These are phyloP conservation scores for Strigamia maritima DNA, from an alignment of 2,888 invertebrate genomes.

Conservation along the genomic window DNA sequence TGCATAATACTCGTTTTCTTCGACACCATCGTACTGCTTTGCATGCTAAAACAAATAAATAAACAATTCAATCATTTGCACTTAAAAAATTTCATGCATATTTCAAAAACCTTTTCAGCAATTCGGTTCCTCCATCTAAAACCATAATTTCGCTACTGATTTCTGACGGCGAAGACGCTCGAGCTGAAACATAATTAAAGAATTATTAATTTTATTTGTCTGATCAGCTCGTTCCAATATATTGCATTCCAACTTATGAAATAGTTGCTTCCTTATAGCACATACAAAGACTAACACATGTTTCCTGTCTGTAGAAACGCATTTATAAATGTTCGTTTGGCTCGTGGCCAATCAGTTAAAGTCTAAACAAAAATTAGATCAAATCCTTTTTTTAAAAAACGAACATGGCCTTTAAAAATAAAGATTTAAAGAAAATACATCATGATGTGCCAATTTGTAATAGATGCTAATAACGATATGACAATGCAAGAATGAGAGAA, in stretches of 20 bases:
- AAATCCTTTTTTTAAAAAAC: neutral
- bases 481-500: no score
- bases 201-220: neutral
- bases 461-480: no score
- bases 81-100: neutral
- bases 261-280: neutral
- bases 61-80: neutral
- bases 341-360: neutral
- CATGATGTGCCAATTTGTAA: no score
- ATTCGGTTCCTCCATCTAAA: neutral
- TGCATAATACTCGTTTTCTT: constrained; percentile 40
- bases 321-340: constrained; percentile 20
- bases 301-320: constrained; percentile 13
- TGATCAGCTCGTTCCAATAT: neutral
- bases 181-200: neutral
- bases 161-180: neutral
- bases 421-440: no score
- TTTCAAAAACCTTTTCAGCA: neutral
- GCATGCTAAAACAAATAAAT: neutral
- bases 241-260: neutral
- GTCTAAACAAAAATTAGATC: constrained; percentile 8
- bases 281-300: constrained; percentile 15
- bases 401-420: neutral
- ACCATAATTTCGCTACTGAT: constrained; percentile 11
- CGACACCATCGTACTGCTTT: constrained; percentile 31